A percentile compares a stretch with the other conserved stretches of the same genome.
Conservation (phyloP, 1,140 invertebrate species). For the Ostrea denselamellosa region DNA sequence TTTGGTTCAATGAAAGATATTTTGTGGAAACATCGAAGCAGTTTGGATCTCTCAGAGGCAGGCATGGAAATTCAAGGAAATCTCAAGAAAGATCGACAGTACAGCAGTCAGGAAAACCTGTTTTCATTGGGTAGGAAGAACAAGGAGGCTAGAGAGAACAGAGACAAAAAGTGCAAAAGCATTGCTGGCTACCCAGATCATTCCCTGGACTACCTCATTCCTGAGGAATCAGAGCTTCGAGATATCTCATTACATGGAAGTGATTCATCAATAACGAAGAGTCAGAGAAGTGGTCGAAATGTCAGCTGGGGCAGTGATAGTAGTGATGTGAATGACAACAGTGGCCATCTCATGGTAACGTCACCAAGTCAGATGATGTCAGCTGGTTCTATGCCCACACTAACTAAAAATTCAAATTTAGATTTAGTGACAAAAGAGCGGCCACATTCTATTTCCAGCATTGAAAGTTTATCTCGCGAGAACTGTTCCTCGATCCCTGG, state of each 20-base stretch:
- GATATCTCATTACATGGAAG: slow-evolving; percentile 40
- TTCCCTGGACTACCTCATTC: slow-evolving; percentile 46
- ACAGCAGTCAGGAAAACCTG: slow-evolving; percentile 70
- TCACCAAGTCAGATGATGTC: slow-evolving; percentile 42
- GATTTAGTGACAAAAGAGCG: slow-evolving; percentile 55
- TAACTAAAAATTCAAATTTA: slow-evolving; percentile 46
- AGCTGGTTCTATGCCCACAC: slow-evolving; percentile 51
- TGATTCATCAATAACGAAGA: slow-evolving; percentile 23
- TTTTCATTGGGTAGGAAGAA: slow-evolving; percentile 12
- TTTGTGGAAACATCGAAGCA: slow-evolving; percentile 64
- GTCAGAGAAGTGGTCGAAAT: slow-evolving; percentile 48
- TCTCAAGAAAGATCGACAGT: slow-evolving; percentile 53
- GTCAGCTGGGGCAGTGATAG: slow-evolving; percentile 44
- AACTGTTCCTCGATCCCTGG: slow-evolving; percentile 39
- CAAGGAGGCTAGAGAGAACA: slow-evolving; percentile 27
- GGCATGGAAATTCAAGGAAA: slow-evolving; percentile 57
- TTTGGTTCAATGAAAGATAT: slow-evolving; percentile 65
- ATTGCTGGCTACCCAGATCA: slow-evolving; percentile 54
- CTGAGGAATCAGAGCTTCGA: slow-evolving; percentile 51
- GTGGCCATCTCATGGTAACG: slow-evolving; percentile 31
- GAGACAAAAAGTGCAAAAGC: slow-evolving; percentile 53
- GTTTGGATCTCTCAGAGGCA: slow-evolving; percentile 62
- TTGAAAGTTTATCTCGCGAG: slow-evolving; percentile 57
- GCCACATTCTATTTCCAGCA: slow-evolving; percentile 62
- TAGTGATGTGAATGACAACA: slow-evolving; percentile 12